Evolutionary conservation across 2,113 vertebrate genomes (phyloP), one percentile per base, ranked within the genome.

Genomic region (Sylvilagus bachmani): DNA sequence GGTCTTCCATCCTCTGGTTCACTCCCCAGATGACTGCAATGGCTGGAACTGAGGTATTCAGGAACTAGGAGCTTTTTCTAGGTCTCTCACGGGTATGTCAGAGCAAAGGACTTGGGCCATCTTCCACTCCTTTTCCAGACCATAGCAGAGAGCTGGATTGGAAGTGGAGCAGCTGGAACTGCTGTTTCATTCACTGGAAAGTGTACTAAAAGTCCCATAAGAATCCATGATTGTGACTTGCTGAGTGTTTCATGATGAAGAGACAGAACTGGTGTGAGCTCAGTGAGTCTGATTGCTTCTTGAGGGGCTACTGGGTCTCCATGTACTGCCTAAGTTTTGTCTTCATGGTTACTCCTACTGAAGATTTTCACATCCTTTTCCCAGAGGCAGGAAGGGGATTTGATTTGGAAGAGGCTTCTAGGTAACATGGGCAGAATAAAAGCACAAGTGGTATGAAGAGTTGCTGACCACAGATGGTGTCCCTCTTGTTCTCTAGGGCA

Each of bases 401-500:
- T n/a, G 27, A 44, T 77, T 49, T 77, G 31, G 33, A 84, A 51
- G 24, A 81, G 22, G 24, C 14, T 86, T 84, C 58, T n/a, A 55
- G 27, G 33, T 64, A 44, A 86, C 58, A 19, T 29, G 16, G 61
- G 44, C 25, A 58, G 36, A 11, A 51, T n/a, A 74, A 66, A 75
- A 25, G 24, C 61, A 33, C 22, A 9, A 31, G 6, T 1, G 10
- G 17, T 4, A 22, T 12, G 36, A 4, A 61, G 44, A 58, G n/a
- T 51, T 78, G 33, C 64, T 25, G 64, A 9, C 51, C 22, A 17
- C 38, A 33, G 5, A 5, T 2, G 5, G 6, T 9, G 22, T 67
- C 49, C 2, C 31, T 86, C 69, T 94, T 19, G 3, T 71, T 73
- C 62, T 53, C 71, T 24, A 97, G 93, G 90, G 86, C 21, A 10